A percentile compares a stretch with the other conserved stretches of the same genome.
Evolutionary conservation across 92 coral and sea anemone genomes (phyloP).

Genomic region (Zoanthus sansibaricus): DNA sequence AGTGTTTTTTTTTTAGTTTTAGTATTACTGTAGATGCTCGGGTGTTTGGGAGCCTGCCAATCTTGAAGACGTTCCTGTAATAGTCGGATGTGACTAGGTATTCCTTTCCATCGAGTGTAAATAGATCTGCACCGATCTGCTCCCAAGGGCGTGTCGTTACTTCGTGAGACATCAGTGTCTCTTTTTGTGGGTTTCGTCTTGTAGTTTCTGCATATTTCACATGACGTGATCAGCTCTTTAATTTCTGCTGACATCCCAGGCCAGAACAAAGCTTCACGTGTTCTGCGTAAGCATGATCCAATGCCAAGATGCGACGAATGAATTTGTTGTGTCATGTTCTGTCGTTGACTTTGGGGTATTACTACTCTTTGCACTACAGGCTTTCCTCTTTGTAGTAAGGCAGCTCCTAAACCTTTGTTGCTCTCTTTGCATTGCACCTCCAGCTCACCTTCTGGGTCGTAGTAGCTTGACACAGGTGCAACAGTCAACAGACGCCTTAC

Average conservation of each 20-base stretch:
- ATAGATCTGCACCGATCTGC: slow-evolving; percentile 51
- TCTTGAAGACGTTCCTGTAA: slow-evolving; percentile 58
- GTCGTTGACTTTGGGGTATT: neutral
- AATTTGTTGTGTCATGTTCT: neutral
- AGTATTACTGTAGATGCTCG: neutral
- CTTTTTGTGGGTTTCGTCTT: slow-evolving; percentile 51
- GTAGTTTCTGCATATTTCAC: slow-evolving; percentile 55
- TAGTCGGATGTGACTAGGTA: slow-evolving; percentile 8
- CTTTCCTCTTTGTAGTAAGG: neutral
- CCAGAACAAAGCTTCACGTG: slow-evolving; percentile 36
- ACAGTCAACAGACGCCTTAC: neutral
- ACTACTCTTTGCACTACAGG: neutral
- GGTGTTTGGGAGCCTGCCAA: neutral
- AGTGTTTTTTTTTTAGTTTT: slow-evolving; percentile 54
- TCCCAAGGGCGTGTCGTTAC: slow-evolving; percentile 61
- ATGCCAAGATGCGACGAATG: slow-evolving; percentile 31
- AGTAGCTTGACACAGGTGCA: neutral
- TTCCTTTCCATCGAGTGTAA: slow-evolving; percentile 16
- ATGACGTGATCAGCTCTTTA: slow-evolving; percentile 35
- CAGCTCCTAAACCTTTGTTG: neutral
- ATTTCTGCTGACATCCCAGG: slow-evolving; percentile 55
- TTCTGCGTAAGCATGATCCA: slow-evolving; percentile 23
- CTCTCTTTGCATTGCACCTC: neutral
- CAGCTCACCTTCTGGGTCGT: neutral
- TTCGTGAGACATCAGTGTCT: slow-evolving; percentile 52